Conservation (phyloP, 1,140 invertebrate species). For the Drosophila albomicans region DNA sequence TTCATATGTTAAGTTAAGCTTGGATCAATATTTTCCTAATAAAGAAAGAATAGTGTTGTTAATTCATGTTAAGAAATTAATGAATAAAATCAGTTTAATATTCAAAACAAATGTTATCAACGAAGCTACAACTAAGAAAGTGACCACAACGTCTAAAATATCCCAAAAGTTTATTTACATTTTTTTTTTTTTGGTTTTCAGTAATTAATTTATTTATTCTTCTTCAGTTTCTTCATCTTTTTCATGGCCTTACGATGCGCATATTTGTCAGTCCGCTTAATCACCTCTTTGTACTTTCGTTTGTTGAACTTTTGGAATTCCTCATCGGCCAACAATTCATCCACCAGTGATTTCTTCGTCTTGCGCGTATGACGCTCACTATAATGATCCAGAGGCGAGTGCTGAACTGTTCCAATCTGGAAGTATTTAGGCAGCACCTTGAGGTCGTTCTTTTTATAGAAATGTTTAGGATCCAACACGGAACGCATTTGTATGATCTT, state of each 20-base stretch:
- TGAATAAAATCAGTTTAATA: neutral
- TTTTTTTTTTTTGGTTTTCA: neutral
- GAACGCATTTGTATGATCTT: constrained; percentile 96
- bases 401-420: constrained; percentile 92
- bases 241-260: constrained; percentile 70
- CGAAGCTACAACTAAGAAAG: too few species aligned
- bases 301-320: constrained; percentile 95
- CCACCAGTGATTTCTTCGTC: constrained; percentile 95
- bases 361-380: constrained; percentile 93
- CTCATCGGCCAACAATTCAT: constrained; percentile 95
- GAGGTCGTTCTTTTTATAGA: constrained; percentile 97
- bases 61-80: neutral
- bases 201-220: constrained; percentile 61
- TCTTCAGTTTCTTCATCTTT: constrained; percentile 82
- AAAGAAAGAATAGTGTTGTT: too few species aligned
- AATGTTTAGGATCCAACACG: constrained; percentile 95
- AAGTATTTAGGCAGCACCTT: constrained; percentile 96
- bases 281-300: constrained; percentile 92
- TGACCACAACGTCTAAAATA: too few species aligned
- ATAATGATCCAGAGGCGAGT: constrained; percentile 90
- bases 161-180: too few species aligned
- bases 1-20: too few species aligned
- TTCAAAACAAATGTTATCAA: too few species aligned
- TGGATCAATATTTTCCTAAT: too few species aligned
- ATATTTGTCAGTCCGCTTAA: constrained; percentile 89